Evolutionary conservation across 1,140 invertebrate genomes (phyloP).

Genomic region (Mylabris phalerata): DNA sequence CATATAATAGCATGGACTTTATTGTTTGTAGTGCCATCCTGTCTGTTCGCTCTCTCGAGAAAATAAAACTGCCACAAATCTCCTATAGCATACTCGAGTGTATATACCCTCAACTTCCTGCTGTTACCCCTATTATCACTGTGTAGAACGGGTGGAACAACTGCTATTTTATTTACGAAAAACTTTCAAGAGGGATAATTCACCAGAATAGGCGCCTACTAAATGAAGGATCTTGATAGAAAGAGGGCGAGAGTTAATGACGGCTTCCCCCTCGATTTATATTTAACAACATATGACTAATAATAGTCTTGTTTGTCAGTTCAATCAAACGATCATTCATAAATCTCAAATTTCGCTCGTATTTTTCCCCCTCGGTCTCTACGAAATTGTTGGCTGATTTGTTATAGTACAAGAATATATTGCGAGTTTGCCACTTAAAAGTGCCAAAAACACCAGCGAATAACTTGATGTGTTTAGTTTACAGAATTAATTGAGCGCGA

Average conservation of each 20-base stretch:
- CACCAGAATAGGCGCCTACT: too few relatives aligned
- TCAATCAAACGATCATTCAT: too few relatives aligned
- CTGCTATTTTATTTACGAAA: slow-evolving; percentile 24
- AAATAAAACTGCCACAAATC: slow-evolving; percentile 33
- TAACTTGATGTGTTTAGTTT: slow-evolving; percentile 4
- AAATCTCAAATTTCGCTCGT: too few relatives aligned
- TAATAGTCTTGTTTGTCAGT: too few relatives aligned
- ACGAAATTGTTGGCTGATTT: too few relatives aligned
- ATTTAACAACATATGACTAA: too few relatives aligned
- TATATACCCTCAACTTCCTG: slow-evolving; percentile 5
- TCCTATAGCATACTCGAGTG: not conserved
- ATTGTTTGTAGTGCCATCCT: slow-evolving; percentile 30
- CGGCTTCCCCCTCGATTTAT: too few relatives aligned
- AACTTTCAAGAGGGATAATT: slow-evolving; percentile 3
- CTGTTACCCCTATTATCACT: slow-evolving; percentile 8
- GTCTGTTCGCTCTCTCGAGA: slow-evolving; percentile 22
- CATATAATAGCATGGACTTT: slow-evolving; percentile 24
- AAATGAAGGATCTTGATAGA: too few relatives aligned
- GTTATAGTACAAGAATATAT: too few relatives aligned
- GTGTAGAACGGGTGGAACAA: slow-evolving; percentile 19
- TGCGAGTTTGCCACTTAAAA: not conserved
- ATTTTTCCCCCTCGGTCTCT: too few relatives aligned
- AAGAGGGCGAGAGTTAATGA: too few relatives aligned
- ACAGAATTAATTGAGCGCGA: slow-evolving; percentile 4
- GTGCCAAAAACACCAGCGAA: not conserved